Conservation (phyloP, 2,888 invertebrate genomes). For the Lasioglossum morio region DNA sequence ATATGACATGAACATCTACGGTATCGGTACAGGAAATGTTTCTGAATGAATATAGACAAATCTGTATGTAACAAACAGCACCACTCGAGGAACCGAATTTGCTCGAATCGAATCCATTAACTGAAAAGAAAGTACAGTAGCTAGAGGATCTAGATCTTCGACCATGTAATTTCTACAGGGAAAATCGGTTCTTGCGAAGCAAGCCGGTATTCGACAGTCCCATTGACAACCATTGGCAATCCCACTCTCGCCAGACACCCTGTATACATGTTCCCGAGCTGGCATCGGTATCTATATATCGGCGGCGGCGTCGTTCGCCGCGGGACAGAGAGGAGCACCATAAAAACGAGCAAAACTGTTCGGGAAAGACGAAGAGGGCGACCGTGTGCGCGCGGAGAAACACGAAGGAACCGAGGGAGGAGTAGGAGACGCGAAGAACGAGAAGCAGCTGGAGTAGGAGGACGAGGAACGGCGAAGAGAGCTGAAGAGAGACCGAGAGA, state of each 20-base stretch:
- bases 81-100: not conserved
- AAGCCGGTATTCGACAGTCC: not conserved
- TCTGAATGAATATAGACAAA: too few species aligned
- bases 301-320: slow-evolving; percentile 50
- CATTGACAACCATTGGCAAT: not conserved
- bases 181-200: not conserved
- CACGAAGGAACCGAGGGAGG: not conserved
- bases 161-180: not conserved
- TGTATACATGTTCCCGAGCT: not conserved
- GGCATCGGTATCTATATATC: slow-evolving; percentile 31
- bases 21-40: not conserved
- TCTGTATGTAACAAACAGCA: not conserved
- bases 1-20: not conserved
- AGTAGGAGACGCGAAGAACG: slow-evolving; percentile 8
- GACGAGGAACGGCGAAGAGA: slow-evolving; percentile 18
- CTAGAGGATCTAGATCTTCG: not conserved
- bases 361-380: slow-evolving; percentile 35
- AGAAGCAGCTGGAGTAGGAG: slow-evolving; percentile 35
- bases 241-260: not conserved
- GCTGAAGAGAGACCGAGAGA: slow-evolving; percentile 29
- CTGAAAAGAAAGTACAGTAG: not conserved
- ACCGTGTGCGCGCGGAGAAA: not conserved
- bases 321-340: slow-evolving; percentile 42
- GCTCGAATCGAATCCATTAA: not conserved
- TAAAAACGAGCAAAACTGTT: slow-evolving; percentile 36